Evolutionary conservation across 1,140 invertebrate species (phyloP), one percentile per base, ranked within the genome.

Genomic region (Harlomillsia oculata): DNA sequence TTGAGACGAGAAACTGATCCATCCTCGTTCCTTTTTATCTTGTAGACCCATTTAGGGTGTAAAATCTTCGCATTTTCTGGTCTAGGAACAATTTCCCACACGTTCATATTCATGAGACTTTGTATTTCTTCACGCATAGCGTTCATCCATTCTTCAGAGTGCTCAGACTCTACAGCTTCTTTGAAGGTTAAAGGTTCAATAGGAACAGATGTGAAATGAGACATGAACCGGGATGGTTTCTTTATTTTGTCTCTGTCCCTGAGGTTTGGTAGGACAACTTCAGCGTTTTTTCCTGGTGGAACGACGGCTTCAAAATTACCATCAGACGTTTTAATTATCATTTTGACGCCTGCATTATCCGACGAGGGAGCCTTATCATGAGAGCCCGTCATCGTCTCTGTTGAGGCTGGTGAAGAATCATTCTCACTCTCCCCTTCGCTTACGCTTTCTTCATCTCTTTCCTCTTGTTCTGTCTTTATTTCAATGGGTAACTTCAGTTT

Each of bases 21-120:
- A 48, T 68, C 50, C 5, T 52, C 18, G 60, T 67, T 67, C 29
- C 21, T 59, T 44, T 66, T 71, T 16, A 67, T 64, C 52, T 63
- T 66, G 13, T 66, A 75, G 8, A 75, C 64, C 71, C 64, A 64
- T 60, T 68, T 67, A 46, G 67, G 70, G 51, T 70, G 49, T 25
- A 73, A 61, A 8, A 56, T 25, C 50, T 49, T 59, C 67, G 66
- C 69, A 63, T 70, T 64, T 11, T 58, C 41, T 26, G 73, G 71
- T 43, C 58, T 69, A 26, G 59, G 36, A 20, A 74, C 70, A 59
- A 73, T 56, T 29, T 52, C 43, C 65, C 67, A 68, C 9, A 59
- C 62, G 5, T 60, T 39, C n/a, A 34, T n/a, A 34, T 9, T 34
- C n/a, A 34, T n/a, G 32, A 34, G 49, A 40, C 66, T 64, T n/a